These are phyloP conservation scores for Lophura nycthemera DNA, from an alignment of 2,113 vertebrate species.

Conservation along the genomic window DNA sequence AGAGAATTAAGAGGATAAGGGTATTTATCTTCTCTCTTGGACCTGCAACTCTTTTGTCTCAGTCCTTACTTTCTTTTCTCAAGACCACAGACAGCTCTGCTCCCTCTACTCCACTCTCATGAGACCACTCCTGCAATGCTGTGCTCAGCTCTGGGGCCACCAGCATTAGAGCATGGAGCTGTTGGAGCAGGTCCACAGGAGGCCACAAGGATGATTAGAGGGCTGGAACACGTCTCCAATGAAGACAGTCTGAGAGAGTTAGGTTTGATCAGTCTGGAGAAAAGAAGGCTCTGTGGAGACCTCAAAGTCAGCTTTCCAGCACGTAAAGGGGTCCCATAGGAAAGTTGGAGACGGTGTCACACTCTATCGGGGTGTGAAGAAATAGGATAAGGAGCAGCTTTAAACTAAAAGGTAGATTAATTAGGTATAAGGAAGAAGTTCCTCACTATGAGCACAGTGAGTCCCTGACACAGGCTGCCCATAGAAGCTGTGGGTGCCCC, in stretches of 20 bases:
- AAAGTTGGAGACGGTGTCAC: neutral
- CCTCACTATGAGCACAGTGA: neutral
- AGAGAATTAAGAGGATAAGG: neutral
- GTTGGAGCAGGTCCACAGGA: neutral
- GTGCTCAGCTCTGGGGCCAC: neutral
- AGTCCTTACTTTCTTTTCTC: neutral
- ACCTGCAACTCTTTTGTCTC: neutral
- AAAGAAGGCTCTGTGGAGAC: neutral
- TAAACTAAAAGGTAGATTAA: neutral
- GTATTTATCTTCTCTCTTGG: neutral
- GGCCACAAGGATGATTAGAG: neutral
- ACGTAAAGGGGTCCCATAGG: too few relatives aligned
- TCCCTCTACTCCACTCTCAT: neutral
- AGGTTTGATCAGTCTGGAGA: neutral
- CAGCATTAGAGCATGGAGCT: neutral
- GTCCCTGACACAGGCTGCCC: neutral
- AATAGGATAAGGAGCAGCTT: neutral
- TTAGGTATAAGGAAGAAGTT: neutral
- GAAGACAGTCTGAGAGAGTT: neutral
- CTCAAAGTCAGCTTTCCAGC: neutral
- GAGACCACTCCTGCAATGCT: neutral
- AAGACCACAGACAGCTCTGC: neutral
- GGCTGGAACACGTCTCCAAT: neutral
- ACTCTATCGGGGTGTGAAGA: neutral
- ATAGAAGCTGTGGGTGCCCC: neutral